phyloP scores from a whole-genome alignment of 2,113 vertebrate genomes.

The Probosciger aterrimus region DNA sequence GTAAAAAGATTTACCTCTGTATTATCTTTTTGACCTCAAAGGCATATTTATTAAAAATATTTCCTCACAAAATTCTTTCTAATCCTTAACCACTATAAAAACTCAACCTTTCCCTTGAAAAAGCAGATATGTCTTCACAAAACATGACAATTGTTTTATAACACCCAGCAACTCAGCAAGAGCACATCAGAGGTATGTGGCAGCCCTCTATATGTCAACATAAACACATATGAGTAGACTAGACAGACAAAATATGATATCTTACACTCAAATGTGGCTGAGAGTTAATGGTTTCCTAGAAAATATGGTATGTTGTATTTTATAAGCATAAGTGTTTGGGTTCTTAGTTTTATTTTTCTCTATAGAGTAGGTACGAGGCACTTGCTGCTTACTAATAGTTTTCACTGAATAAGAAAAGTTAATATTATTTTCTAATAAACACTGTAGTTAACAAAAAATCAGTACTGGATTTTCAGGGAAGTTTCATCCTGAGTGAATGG shows the following conservation, averaged over 20 bases:
- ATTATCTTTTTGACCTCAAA: not conserved
- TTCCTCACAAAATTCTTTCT: not conserved
- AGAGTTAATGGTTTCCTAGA: not conserved
- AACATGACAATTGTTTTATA: not conserved
- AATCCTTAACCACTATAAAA: not conserved
- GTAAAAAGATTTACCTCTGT: not conserved
- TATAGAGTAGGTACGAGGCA: not conserved
- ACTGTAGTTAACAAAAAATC: not conserved
- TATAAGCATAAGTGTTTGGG: accelerated
- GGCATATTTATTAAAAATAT: not conserved
- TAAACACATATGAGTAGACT: not conserved
- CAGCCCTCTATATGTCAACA: not conserved
- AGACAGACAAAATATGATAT: not conserved
- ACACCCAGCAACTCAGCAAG: not conserved
- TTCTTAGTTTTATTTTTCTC: not conserved
- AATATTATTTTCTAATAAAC: not conserved
- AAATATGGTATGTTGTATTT: not conserved
- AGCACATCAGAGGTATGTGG: not conserved
- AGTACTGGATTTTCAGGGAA: not conserved
- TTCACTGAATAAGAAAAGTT: not conserved
- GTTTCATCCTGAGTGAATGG: not conserved
- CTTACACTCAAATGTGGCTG: not conserved
- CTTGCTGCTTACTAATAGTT: not conserved
- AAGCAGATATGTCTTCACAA: not conserved
- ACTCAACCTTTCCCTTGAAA: not conserved